Percentiles rank a stretch among this genome's conserved stretches.
phyloP scores from a whole-genome alignment of 2,888 invertebrate species.

The Sericinus montela region DNA sequence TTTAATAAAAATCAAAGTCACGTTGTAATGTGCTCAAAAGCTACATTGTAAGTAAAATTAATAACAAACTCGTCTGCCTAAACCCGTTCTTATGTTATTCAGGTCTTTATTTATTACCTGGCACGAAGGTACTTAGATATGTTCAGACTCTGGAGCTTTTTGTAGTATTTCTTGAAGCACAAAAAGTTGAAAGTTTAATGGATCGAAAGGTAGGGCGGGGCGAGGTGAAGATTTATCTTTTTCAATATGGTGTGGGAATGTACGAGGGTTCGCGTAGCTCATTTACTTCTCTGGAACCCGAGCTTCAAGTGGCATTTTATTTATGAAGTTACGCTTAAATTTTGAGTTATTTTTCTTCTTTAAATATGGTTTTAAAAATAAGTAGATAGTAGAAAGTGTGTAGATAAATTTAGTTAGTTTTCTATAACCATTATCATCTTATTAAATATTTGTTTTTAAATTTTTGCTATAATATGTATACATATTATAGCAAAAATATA shows the following conservation, averaged over 20 bases:
- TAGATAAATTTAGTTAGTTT: too few species aligned
- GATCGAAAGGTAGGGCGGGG: conserved; percentile 53
- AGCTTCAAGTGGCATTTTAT: conserved; percentile 57
- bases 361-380: conserved; percentile 21
- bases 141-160: conserved; percentile 14
- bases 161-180: conserved; percentile 24
- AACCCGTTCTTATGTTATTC: conserved; percentile 26
- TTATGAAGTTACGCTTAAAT: conserved; percentile 59
- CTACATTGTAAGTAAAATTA: conserved; percentile 46
- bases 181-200: conserved; percentile 45
- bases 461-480: too few species aligned
- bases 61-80: conserved; percentile 26
- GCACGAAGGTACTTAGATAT: conserved; percentile 22
- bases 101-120: conserved; percentile 27
- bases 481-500: too few species aligned
- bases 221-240: conserved; percentile 67
- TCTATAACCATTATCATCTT: too few species aligned
- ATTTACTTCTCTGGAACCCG: conserved; percentile 32
- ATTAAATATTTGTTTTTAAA: too few species aligned
- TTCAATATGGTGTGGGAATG: conserved; percentile 66
- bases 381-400: conserved; percentile 11
- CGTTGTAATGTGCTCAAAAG: conserved; percentile 39
- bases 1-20: conserved; percentile 52
- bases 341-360: conserved; percentile 37
- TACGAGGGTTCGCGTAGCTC: conserved; percentile 28